A percentile compares a stretch with the other conserved stretches of the same genome.
Evolutionary conservation across 2,888 invertebrate species (phyloP).

Genomic region (Acholoe squamosa): DNA sequence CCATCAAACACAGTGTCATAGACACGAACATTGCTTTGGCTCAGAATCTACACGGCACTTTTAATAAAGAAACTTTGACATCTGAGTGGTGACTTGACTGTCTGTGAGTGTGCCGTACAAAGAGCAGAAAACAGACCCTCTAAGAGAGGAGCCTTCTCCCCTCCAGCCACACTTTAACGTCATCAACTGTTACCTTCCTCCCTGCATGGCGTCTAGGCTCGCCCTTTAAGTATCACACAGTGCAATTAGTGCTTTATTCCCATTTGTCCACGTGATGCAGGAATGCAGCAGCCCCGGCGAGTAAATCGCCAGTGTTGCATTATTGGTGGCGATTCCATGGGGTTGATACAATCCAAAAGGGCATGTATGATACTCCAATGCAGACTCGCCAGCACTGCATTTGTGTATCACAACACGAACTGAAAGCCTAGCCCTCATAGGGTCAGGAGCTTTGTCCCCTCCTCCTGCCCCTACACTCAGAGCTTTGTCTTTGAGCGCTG

Average conservation of each 20-base stretch:
- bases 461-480: neutral
- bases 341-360: no score
- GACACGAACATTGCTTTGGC: no score
- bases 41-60: neutral
- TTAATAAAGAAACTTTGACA: constrained; percentile 2
- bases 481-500: constrained; percentile 44
- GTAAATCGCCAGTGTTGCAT: no score
- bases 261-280: no score
- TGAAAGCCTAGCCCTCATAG: no score
- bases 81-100: neutral
- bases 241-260: no score
- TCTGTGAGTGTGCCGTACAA: neutral
- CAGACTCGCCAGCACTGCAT: no score
- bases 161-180: neutral
- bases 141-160: neutral
- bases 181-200: constrained; percentile 24
- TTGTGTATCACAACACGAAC: neutral
- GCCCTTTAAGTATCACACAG: no score
- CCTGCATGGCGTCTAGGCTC: neutral
- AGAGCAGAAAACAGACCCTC: neutral
- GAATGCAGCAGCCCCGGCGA: no score
- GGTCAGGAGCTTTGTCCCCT: constrained; percentile 16
- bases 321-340: no score
- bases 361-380: no score
- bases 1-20: neutral